These are phyloP conservation scores for Diaprepes abbreviatus DNA, from an alignment of 2,888 invertebrate genomes.

Conservation along the genomic window DNA sequence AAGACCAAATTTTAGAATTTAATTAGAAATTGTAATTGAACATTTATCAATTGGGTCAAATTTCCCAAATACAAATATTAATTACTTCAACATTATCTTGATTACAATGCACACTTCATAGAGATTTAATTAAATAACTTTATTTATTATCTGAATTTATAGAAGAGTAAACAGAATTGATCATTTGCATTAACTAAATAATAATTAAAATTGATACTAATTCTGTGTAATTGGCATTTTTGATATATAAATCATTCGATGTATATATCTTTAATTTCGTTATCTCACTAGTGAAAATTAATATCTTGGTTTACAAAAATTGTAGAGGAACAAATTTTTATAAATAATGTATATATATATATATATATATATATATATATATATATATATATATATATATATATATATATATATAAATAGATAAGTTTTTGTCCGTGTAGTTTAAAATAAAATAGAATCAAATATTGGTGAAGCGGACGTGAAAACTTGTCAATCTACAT, in stretches of 20 bases:
- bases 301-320: too few species aligned
- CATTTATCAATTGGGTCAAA: conserved; percentile 3
- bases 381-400: too few species aligned
- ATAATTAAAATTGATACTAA: conserved; percentile 25
- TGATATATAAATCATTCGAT: not conserved
- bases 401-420: too few species aligned
- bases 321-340: too few species aligned
- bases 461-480: too few species aligned
- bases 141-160: conserved; percentile 33
- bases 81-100: conserved; percentile 19
- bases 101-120: conserved; percentile 9
- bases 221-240: conserved; percentile 10
- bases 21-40: not conserved
- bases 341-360: too few species aligned
- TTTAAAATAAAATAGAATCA: too few species aligned
- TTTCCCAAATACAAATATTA: conserved; percentile 9
- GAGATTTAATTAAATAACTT: conserved; percentile 33
- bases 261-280: not conserved
- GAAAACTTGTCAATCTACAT: too few species aligned
- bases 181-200: conserved; percentile 23
- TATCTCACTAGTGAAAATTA: not conserved
- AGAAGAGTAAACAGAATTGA: conserved; percentile 28
- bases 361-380: too few species aligned
- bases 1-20: not conserved
- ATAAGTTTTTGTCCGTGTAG: too few species aligned